Evolutionary conservation across 2,888 invertebrate genomes (phyloP).

Genomic region (Aplocera efformata): DNA sequence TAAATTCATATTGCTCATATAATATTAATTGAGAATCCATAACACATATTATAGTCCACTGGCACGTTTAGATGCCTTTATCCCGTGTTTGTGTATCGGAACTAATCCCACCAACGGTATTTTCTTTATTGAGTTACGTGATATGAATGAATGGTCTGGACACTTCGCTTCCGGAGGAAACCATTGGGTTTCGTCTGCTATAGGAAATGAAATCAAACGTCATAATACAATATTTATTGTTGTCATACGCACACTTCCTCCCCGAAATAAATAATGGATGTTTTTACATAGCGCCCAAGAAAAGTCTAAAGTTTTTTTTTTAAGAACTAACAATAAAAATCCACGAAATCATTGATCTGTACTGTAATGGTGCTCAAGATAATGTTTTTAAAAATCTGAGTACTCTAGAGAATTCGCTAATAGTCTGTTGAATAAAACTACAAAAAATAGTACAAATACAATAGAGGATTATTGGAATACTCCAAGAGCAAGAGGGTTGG

Average conservation of each 20-base stretch:
- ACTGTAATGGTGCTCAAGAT: too few species aligned
- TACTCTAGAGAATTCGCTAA: too few species aligned
- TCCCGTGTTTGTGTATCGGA: constrained; percentile 33
- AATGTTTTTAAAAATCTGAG: too few species aligned
- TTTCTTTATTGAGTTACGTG: constrained; percentile 58
- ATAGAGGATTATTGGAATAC: too few species aligned
- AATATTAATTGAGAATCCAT: too few species aligned
- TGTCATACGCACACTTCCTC: constrained; percentile 38
- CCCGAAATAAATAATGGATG: constrained; percentile 49
- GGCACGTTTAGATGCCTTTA: constrained; percentile 10
- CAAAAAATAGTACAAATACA: too few species aligned
- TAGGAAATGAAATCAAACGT: constrained; percentile 53
- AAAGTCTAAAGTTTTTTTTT: neutral
- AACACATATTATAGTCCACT: constrained; percentile 1
- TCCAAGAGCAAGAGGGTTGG: too few species aligned
- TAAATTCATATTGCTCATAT: too few species aligned
- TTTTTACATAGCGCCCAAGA: constrained; percentile 25
- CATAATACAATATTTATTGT: constrained; percentile 43
- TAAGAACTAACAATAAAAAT: too few species aligned
- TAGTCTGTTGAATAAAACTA: too few species aligned
- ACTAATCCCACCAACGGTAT: constrained; percentile 40
- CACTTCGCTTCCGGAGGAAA: constrained; percentile 21
- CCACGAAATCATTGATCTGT: too few species aligned
- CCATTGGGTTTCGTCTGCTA: constrained; percentile 23
- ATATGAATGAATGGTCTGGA: constrained; percentile 43